Evolutionary conservation across 2,113 vertebrate genomes (phyloP).

Genomic region (Brachyhypopomus occidentalis): DNA sequence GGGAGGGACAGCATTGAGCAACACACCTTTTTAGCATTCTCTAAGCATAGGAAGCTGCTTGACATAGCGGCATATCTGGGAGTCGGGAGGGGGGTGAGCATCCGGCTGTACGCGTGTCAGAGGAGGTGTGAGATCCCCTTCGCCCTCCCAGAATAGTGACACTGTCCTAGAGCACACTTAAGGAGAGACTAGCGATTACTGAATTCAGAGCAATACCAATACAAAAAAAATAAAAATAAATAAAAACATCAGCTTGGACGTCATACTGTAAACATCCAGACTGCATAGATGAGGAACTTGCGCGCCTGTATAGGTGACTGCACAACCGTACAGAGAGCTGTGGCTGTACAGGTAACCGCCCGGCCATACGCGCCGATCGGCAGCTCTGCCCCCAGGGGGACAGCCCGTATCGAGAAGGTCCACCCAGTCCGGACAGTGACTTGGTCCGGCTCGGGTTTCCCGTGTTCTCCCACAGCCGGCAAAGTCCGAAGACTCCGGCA

Average conservation of each 20-base stretch:
- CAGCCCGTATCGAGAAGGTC: constrained; percentile 57
- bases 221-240: neutral
- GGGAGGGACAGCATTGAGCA: constrained; percentile 22
- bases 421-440: constrained; percentile 42
- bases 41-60: constrained; percentile 29
- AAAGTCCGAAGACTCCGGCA: constrained; percentile 52
- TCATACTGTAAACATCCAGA: neutral
- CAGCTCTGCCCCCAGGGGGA: constrained; percentile 64
- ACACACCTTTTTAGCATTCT: constrained; percentile 29
- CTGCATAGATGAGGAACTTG: constrained; percentile 34
- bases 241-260: neutral
- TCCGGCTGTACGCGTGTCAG: constrained; percentile 18
- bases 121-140: neutral
- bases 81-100: neutral
- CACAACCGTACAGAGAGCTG: neutral
- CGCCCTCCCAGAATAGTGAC: constrained; percentile 14
- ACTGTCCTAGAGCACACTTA: neutral
- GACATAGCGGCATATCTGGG: constrained; percentile 24
- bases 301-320: constrained; percentile 21
- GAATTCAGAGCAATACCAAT: constrained; percentile 7
- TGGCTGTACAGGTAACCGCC: constrained; percentile 14
- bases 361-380: constrained; percentile 12
- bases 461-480: constrained; percentile 48
- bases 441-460: constrained; percentile 45
- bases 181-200: neutral